Conservation (phyloP, 2,797 vertebrate species). For the Mus caroli region DNA sequence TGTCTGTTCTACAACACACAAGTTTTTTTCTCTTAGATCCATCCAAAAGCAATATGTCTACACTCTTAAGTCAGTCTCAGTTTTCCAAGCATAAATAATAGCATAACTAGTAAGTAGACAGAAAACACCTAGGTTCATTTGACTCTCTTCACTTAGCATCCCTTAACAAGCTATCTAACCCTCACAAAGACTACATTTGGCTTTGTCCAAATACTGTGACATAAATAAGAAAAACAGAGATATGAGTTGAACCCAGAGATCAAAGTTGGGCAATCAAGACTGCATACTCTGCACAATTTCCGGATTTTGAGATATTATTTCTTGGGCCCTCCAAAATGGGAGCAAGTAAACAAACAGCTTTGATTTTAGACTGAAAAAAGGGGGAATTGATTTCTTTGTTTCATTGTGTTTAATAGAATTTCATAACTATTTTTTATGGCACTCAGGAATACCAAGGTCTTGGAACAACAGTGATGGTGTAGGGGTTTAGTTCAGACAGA, state of each 20-base stretch:
- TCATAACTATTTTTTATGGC: not conserved
- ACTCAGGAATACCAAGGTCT: conserved; percentile 13
- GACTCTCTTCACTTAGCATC: conserved; percentile 12
- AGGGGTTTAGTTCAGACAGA: not conserved
- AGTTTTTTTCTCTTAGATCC: not conserved
- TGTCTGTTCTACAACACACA: not conserved
- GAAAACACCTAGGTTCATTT: conserved; percentile 36
- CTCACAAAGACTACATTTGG: not conserved
- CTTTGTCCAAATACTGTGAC: conserved; percentile 4
- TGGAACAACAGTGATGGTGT: not conserved
- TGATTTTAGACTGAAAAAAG: conserved; percentile 6
- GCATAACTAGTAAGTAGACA: conserved; percentile 39
- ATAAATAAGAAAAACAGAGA: conserved; percentile 2
- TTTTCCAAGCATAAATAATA: conserved; percentile 58
- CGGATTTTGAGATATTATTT: not conserved
- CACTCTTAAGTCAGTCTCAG: not conserved
- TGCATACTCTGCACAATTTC: not conserved
- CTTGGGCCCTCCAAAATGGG: not conserved
- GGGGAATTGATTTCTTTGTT: conserved; percentile 25
- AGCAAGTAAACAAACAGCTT: conserved; percentile 17
- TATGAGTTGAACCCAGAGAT: not conserved
- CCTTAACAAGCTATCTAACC: conserved; percentile 16
- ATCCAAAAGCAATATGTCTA: conserved; percentile 24
- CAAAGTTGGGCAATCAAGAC: not conserved
- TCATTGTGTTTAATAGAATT: conserved; percentile 35